Conservation (phyloP, 1,140 invertebrate genomes). For the Zaprionus lachaisei region DNA sequence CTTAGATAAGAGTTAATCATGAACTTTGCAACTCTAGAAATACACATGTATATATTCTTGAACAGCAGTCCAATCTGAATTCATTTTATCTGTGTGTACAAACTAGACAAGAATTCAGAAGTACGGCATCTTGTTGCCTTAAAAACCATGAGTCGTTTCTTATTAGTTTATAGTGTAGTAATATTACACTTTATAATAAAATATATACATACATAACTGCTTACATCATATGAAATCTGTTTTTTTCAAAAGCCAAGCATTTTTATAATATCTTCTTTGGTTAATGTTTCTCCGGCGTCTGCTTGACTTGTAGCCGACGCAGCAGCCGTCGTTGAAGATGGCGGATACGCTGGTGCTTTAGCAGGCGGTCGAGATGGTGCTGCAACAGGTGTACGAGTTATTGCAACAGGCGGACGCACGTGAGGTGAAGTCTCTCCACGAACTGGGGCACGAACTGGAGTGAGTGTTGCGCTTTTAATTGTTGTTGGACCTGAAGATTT, state of each 20-base stretch:
- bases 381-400: conserved; percentile 4
- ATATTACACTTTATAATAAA: neutral
- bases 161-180: too few relatives aligned
- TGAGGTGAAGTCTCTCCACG: neutral
- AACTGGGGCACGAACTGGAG: neutral
- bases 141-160: too few relatives aligned
- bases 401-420: neutral
- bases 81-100: too few relatives aligned
- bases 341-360: neutral
- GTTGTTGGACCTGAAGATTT: neutral
- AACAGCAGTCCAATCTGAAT: too few relatives aligned
- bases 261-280: conserved; percentile 56
- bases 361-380: neutral
- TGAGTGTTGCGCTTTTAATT: neutral
- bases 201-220: neutral
- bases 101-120: too few relatives aligned
- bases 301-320: too few relatives aligned
- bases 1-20: too few relatives aligned
- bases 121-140: too few relatives aligned
- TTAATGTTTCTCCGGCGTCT: neutral
- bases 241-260: conserved; percentile 48
- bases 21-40: too few relatives aligned
- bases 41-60: too few relatives aligned
- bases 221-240: neutral
- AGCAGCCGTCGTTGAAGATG: too few relatives aligned